Evolutionary conservation across 1,140 invertebrate genomes (phyloP), one percentile per base, ranked within the genome.

Genomic region (Battus philenor): DNA sequence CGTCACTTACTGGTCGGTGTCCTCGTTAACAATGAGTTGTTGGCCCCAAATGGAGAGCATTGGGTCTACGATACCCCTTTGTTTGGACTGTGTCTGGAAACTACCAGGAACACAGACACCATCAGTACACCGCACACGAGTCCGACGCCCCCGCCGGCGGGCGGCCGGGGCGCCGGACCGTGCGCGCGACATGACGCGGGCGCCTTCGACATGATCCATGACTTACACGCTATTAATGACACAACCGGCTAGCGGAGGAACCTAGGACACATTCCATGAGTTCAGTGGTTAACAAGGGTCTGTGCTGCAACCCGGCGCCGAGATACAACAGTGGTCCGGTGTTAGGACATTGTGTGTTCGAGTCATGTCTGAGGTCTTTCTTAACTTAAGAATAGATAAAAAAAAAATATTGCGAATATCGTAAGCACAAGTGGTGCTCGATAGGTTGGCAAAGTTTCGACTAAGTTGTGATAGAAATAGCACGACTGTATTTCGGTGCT

Each of bases 21-120:
- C 95, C 91, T 96, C 94, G 91, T 95, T 95, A 87, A 96, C 93
- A 91, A 96, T 95, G 89, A 96, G 93, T 92, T 96, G 95, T 90
- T 97, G 94, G 88, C 95, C 95, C 95, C 95, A 97, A 91, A 97
- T 97, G 88, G 93, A 95, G 88, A 97, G 94, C 94, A 97, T 96
- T 88, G 95, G 95, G 90, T 97, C 95, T 92, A 96, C 93, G 91
- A 96, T 95, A 90, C 94, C 94, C 90, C 94, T 95, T 89, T 94
- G 93, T 92, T 95, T 95, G 89, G 89, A 90, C 87, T 91, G 93
- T 92, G 94, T 95, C 93, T 96, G 94, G 93, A 95, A 96, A 93
- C 94, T 96, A 92, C 86, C 75, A 71, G 71, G 69, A 79, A 84
- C 76, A 84, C 73, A 80, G 64, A 60, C 56, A 62, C 49, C 56